These are phyloP conservation scores for Drosophila austrosaltans DNA, from an alignment of 2,888 invertebrate genomes.

Conservation along the genomic window DNA sequence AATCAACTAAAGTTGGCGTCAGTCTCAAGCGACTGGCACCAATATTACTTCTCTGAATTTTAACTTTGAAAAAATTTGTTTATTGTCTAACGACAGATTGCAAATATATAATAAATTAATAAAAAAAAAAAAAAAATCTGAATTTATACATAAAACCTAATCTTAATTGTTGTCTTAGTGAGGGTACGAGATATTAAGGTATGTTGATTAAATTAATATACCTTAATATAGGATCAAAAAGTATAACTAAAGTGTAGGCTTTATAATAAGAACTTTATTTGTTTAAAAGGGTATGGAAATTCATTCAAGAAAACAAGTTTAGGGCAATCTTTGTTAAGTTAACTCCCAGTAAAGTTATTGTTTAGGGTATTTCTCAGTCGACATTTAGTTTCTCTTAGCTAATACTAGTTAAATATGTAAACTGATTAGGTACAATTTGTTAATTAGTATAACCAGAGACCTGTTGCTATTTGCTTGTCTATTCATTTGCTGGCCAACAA, in stretches of 20 bases:
- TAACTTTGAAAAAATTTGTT: no score
- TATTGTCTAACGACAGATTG: no score
- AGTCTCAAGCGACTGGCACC: no score
- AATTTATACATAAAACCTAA: background rate
- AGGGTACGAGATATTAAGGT: background rate
- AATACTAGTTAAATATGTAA: background rate
- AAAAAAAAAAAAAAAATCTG: no score
- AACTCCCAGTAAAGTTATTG: background rate
- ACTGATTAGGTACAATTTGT: background rate
- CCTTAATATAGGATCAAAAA: background rate
- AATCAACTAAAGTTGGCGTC: no score
- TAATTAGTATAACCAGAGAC: background rate
- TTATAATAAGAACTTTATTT: no score
- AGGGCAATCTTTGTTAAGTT: background rate
- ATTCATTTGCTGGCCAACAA: slow-evolving; percentile 45
- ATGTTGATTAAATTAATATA: background rate
- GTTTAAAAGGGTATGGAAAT: background rate
- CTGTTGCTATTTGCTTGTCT: slow-evolving; percentile 18
- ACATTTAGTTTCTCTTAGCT: background rate
- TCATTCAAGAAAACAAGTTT: background rate
- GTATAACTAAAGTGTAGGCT: no score
- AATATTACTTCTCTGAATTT: no score
- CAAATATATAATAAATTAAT: no score
- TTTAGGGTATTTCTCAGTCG: background rate
- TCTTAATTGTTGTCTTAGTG: background rate